phyloP scores from a whole-genome alignment of 2,797 vertebrate species.

The Siniperca scherzeri region DNA sequence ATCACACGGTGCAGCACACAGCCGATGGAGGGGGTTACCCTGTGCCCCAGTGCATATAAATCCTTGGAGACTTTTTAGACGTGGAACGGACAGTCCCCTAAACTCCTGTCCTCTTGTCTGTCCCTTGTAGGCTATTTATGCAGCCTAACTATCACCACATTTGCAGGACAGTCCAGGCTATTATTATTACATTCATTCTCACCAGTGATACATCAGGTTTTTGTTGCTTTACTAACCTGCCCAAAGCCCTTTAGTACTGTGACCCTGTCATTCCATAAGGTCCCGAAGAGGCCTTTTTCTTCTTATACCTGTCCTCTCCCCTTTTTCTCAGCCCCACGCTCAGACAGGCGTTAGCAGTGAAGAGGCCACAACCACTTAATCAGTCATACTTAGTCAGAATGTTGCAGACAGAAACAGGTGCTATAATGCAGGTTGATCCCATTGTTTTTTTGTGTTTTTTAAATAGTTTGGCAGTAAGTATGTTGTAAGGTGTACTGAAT shows the following conservation, averaged over 20 bases:
- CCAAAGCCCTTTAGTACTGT: conserved; percentile 14
- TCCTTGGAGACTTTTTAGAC: conserved; percentile 14
- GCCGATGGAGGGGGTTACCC: conserved; percentile 92
- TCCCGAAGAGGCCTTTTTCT: neutral
- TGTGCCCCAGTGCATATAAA: conserved; percentile 92
- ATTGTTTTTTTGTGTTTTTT: conserved; percentile 5
- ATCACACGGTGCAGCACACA: conserved; percentile 96
- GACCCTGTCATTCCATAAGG: conserved; percentile 29
- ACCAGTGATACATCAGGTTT: conserved; percentile 19
- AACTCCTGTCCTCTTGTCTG: conserved; percentile 27
- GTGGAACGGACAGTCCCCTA: neutral
- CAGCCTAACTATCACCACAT: conserved; percentile 23
- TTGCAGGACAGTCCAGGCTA: conserved; percentile 32
- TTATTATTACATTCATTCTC: conserved; percentile 32
- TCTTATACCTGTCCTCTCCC: neutral
- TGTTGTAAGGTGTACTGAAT: neutral
- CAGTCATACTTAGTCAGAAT: neutral
- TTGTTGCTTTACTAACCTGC: conserved; percentile 30
- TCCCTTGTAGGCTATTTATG: conserved; percentile 16
- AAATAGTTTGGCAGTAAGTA: neutral
- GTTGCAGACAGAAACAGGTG: conserved; percentile 17
- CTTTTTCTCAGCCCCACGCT: neutral
- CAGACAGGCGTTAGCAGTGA: neutral
- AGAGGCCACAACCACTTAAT: neutral
- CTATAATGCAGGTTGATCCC: conserved; percentile 12